phyloP scores from a whole-genome alignment of 2,888 invertebrate genomes.

The Drosophila paucipuncta region DNA sequence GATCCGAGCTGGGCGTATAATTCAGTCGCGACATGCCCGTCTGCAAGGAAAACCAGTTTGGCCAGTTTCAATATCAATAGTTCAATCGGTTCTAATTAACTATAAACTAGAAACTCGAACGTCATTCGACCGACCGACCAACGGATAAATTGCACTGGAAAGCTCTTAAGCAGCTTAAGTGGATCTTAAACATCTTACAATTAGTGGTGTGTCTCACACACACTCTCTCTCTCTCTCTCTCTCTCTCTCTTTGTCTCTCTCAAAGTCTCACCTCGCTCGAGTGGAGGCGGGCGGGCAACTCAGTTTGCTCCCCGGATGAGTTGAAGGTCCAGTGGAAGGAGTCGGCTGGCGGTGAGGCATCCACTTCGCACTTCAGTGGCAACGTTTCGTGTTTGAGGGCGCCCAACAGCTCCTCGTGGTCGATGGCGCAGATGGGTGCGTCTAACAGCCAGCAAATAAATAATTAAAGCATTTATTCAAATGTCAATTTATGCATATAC shows the following conservation, averaged over 20 bases:
- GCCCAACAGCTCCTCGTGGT: conserved; percentile 93
- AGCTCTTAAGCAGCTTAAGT: conserved; percentile 19
- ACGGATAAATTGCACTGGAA: conserved; percentile 26
- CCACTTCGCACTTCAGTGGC: conserved; percentile 93
- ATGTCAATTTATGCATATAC: conserved; percentile 23
- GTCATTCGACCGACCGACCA: neutral
- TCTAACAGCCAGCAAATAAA: conserved; percentile 72
- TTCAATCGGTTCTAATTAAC: conserved; percentile 21
- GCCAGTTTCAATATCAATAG: neutral
- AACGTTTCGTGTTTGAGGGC: conserved; percentile 96
- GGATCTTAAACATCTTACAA: conserved; percentile 32
- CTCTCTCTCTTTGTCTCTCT: too few species aligned
- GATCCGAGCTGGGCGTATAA: conserved; percentile 94
- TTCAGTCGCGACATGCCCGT: conserved; percentile 88
- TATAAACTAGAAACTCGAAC: conserved; percentile 17
- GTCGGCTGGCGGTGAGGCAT: conserved; percentile 94
- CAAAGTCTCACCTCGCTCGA: conserved; percentile 85
- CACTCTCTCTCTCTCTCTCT: neutral
- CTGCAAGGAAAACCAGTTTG: conserved; percentile 58
- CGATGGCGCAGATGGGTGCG: conserved; percentile 91
- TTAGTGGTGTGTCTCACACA: conserved; percentile 17
- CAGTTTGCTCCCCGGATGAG: conserved; percentile 94
- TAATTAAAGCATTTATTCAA: conserved; percentile 69
- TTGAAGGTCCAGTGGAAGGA: conserved; percentile 97
- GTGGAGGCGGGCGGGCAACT: conserved; percentile 89